Conservation (phyloP, 2,113 vertebrate genomes). For the Xiphorhynchus elegans region DNA sequence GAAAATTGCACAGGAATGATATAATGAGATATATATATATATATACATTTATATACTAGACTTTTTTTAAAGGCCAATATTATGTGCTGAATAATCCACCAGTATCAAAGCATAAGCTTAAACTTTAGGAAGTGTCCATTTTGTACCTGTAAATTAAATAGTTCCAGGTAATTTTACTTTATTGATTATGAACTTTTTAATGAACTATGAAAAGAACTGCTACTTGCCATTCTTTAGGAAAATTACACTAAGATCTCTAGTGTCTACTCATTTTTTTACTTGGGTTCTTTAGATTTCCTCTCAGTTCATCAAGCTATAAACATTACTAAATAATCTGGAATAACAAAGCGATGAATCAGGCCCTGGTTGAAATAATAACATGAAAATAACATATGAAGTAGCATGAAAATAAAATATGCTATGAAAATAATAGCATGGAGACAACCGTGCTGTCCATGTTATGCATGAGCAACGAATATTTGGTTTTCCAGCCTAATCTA, state of each 20-base stretch:
- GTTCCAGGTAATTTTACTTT: background rate
- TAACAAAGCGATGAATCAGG: background rate
- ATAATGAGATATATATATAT: background rate
- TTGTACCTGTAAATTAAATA: background rate
- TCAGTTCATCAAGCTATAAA: background rate
- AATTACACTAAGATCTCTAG: background rate
- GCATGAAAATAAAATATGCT: too few relatives aligned
- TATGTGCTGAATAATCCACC: background rate
- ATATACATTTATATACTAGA: background rate
- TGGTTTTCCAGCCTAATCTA: background rate
- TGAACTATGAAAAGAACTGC: background rate
- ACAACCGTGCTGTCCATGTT: background rate
- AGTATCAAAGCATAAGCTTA: background rate
- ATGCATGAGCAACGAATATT: fast-evolving
- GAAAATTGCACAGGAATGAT: background rate
- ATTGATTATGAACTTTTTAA: background rate
- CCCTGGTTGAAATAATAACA: background rate
- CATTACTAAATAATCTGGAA: background rate
- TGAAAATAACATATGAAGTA: background rate
- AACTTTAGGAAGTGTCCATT: background rate
- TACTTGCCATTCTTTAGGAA: background rate
- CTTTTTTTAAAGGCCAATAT: background rate
- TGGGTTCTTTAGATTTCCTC: background rate
- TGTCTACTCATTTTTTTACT: background rate
- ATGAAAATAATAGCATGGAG: background rate